Base-by-base conservation (phyloP, 2,888 invertebrate genomes). In the Conops quadrifasciatus region DNA sequence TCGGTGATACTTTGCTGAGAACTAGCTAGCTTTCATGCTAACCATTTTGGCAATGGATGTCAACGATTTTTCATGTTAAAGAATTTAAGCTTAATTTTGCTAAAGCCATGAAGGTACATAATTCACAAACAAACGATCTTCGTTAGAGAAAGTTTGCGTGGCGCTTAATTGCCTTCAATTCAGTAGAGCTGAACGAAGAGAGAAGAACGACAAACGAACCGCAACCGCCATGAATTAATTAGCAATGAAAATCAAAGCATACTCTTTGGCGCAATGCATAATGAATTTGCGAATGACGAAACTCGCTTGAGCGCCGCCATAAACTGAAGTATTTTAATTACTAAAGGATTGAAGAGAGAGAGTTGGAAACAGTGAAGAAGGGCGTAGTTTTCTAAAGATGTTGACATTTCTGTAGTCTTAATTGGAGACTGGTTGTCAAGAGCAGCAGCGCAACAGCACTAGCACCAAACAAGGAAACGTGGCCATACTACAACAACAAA, bases 261-360 rank as follows among this genome's bases (percentile, higher is more conserved):
- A 74, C 71, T 70, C 72, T 73, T 71, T 67, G 66, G 64, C 47
- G 66, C 43, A 43, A 13, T 21, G 3, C 21, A 9, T 19, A 21
- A 62, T 43, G 43, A 13, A 62, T 19, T n/a, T 36, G 36, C n/a
- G n/a, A n/a, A 36, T 1, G 16, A 28, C 21, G 11, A 21, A 19
- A 53, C 53, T 53, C 5, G 53, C n/a, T n/a, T n/a, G n/a, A 53
- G 21, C 53, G 53, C 53, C 11, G 58, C 5, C 58, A 26, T 49
- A 74, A 80, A 74, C 75, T 65, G 79, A 80, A 81, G 79, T 82
- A 80, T 80, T 81, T 82, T 82, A 80, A 81, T 81, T 81, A 79
- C 77, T 75, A 28, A 16, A 28, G 15, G 13, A 11, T 49, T 74
- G 73, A 74, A 78, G 74, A 67, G 73, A 78, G 74, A 67, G 72